Evolutionary conservation across 2,113 vertebrate species (phyloP).

Genomic region (Bothrops jararaca): DNA sequence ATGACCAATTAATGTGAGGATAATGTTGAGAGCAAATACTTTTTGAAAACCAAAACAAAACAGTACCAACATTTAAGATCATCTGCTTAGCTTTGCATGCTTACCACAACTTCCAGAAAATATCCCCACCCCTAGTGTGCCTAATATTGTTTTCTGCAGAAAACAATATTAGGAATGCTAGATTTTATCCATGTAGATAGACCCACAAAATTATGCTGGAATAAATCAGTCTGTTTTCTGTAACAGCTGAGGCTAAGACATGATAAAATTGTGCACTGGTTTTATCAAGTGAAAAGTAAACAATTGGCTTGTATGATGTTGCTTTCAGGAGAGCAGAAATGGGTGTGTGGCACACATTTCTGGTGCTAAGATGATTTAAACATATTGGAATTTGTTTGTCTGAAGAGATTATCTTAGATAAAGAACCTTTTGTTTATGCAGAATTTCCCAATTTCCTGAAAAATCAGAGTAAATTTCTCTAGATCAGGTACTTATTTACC

Average conservation of each 20-base stretch:
- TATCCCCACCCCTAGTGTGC: background rate
- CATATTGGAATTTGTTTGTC: slow-evolving; percentile 41
- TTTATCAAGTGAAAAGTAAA: slow-evolving; percentile 46
- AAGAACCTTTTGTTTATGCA: slow-evolving; percentile 21
- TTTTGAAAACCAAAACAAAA: background rate
- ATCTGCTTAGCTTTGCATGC: background rate
- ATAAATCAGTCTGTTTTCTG: slow-evolving; percentile 10
- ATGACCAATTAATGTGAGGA: background rate
- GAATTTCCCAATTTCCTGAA: slow-evolving; percentile 37
- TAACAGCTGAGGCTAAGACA: background rate
- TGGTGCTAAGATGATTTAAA: slow-evolving; percentile 28
- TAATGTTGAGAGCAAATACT: background rate
- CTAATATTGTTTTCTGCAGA: background rate
- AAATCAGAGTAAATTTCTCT: slow-evolving; percentile 10
- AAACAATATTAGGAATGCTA: background rate
- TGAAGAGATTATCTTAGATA: slow-evolving; percentile 27
- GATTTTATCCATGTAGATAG: background rate
- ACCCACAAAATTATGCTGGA: background rate
- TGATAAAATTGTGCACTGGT: background rate
- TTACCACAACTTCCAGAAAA: background rate
- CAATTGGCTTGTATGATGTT: slow-evolving; percentile 27
- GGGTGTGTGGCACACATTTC: slow-evolving; percentile 26
- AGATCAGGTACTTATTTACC: slow-evolving; percentile 9
- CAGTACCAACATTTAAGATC: background rate
- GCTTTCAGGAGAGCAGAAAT: slow-evolving; percentile 28